A percentile compares a stretch with the other conserved stretches of the same genome.
phyloP scores from a whole-genome alignment of 2,888 invertebrate species.

The Ormyrus nitidulus region DNA sequence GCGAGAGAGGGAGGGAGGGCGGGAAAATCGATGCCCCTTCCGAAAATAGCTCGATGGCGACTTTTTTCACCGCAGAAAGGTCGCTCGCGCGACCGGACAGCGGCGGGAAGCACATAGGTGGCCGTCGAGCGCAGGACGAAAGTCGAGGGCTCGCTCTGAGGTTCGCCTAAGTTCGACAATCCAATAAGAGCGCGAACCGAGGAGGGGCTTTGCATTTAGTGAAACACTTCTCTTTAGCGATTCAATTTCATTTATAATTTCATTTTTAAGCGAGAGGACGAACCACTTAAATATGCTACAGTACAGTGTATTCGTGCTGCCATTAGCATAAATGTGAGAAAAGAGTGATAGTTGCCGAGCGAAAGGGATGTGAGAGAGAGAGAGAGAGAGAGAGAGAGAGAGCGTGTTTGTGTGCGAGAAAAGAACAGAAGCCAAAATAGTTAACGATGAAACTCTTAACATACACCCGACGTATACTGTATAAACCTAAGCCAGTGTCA shows the following conservation, averaged over 20 bases:
- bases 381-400: slow-evolving; percentile 14
- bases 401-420: not conserved
- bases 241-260: not conserved
- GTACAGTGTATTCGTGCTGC: slow-evolving; percentile 68
- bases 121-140: slow-evolving; percentile 2
- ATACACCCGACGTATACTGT: slow-evolving; percentile 61
- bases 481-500: slow-evolving; percentile 63
- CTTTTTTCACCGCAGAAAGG: not conserved
- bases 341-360: not conserved
- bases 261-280: slow-evolving; percentile 32
- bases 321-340: slow-evolving; percentile 65
- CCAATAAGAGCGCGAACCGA: not conserved
- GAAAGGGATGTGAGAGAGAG: slow-evolving; percentile 1
- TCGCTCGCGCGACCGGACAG: not conserved
- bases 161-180: not conserved
- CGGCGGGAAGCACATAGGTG: not conserved
- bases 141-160: slow-evolving; percentile 23
- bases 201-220: not conserved
- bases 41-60: slow-evolving; percentile 5
- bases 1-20: not conserved
- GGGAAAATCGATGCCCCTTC: slow-evolving; percentile 23
- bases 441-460: slow-evolving; percentile 58
- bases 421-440: slow-evolving; percentile 68
- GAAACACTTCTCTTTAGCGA: slow-evolving; percentile 30
- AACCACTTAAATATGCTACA: slow-evolving; percentile 58